Base-by-base conservation (phyloP, 1,140 invertebrate genomes). In the Drosophila lowei region DNA sequence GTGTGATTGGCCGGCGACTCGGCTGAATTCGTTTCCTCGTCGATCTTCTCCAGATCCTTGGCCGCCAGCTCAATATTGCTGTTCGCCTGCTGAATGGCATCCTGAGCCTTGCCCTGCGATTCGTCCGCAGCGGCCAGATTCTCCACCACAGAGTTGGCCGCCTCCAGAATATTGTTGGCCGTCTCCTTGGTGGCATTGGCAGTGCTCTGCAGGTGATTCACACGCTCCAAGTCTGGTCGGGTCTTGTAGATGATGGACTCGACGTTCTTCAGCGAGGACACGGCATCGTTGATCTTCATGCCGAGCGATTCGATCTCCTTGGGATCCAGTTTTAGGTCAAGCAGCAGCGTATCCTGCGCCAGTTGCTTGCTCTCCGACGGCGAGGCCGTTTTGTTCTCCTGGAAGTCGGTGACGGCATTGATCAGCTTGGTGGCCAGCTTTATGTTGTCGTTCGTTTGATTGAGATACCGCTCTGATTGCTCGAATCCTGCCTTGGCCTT, bases 231-330 rank as follows among this genome's bases (percentile, higher is more conserved):
- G 92, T 98, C 96, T 30, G 94, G 94, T 53, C 94, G 94, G 0
- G 98, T 99, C 49, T 96, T 97, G 21, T 93, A 93, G 42, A 99
- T 94, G 78, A 99, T 99, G 63, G 94, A 93, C 79, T 99, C 97
- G 60, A 98, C 98, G 90, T 99, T 94, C 30, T 96, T 97, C 5
- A 99, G 92, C 7, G 95, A 96, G 3, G 94, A 94, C 6, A 99
- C 96, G 6, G 97, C 97, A 15, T 94, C 92, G 84, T 97, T 96
- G 55, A 99, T 99, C 77, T 96, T 93, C 42, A 94, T 92, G 2
- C 97, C 97, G 44, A 99, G 90, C 23, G 95, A 93, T 48, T 94
- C 94, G 60, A 99, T 98, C 92, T 98, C 95, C 59, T 97, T 94
- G 3, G 97, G 97, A 89, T 95, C 94, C 44, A 97, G 90, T 7